phyloP scores from a whole-genome alignment of 2,888 invertebrate genomes.

The Leptopilina myrica region DNA sequence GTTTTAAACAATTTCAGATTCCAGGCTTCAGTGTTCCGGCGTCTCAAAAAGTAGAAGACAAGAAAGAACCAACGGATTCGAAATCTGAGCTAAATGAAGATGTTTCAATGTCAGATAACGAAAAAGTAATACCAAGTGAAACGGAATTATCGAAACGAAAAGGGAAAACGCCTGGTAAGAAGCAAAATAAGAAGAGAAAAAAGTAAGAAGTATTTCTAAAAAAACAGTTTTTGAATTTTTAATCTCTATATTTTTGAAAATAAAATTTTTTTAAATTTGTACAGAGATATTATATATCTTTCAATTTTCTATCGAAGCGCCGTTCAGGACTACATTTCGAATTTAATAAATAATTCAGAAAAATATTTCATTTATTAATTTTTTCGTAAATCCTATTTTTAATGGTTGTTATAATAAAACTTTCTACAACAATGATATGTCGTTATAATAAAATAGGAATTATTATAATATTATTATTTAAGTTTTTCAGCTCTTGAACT shows the following conservation, averaged over 20 bases:
- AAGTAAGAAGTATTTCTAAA: constrained; percentile 4
- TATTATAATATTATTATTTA: too few species aligned
- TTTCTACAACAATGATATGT: too few species aligned
- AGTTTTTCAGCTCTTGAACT: too few species aligned
- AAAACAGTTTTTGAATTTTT: constrained; percentile 2
- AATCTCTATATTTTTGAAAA: neutral
- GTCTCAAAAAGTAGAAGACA: constrained; percentile 14
- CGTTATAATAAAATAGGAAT: too few species aligned
- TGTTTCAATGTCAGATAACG: neutral
- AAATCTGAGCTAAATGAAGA: constrained; percentile 9
- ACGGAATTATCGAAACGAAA: constrained; percentile 39
- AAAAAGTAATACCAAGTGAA: neutral
- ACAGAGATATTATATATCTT: constrained; percentile 13
- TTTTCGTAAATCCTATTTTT: neutral
- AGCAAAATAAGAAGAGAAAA: constrained; percentile 37
- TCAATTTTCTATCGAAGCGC: neutral
- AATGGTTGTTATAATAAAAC: too few species aligned
- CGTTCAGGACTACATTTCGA: neutral
- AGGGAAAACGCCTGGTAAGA: constrained; percentile 17
- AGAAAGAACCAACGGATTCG: constrained; percentile 25
- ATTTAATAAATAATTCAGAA: constrained; percentile 29
- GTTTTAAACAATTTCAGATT: constrained; percentile 61
- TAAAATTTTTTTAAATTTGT: constrained; percentile 21
- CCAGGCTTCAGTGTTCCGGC: constrained; percentile 68
- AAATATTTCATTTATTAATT: constrained; percentile 2